Base-by-base conservation (phyloP, 2,888 invertebrate species). In the Portevinia maculata region DNA sequence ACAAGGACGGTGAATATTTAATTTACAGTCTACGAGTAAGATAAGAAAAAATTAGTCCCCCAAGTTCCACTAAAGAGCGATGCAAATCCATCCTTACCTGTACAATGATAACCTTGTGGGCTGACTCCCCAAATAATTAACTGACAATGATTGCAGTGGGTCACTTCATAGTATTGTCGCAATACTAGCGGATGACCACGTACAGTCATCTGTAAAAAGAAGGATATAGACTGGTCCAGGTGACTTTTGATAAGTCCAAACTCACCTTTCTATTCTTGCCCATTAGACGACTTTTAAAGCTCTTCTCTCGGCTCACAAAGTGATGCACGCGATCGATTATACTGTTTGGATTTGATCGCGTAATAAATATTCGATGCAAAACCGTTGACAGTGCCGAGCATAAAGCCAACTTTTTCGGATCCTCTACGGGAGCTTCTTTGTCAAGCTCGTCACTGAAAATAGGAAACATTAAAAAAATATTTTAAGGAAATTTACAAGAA, bases 31-130 rank as follows among this genome's bases (percentile, higher is more conserved):
- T 90, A 59, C 13, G 71, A 69, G 5, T 8, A 15, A 32, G 41
- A 6, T 7, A 5, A 30, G 6, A 6, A 17, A 15, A 19, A 13
- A 55, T 13, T 8, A 53, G 39, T 17, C 21, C 59, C 28, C 30
- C 0, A 17, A 28, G 17, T 15, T 19, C 17, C n/a, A n/a, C 3
- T 70, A 46, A 34, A 50, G 71, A 52, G 55, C 60, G 73, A 17
- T 15, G 3, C 39, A 79, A 4, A 34, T 5, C 19, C 0, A 28
- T 2, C 86, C 92, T 91, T 92, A 97, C 98, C 95, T 89, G 95
- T 94, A 91, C 99, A 99, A 88, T 97, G 96, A 92, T 96, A 98
- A 71, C 98, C 99, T 91, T 99, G 99, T 85, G 98, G 97, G 87
- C 98, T 98, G 78, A 99, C 95, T 57, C 99, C 99, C 93, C 97